Evolutionary conservation across 2,113 vertebrate genomes (phyloP).

Genomic region (Clarias magur): DNA sequence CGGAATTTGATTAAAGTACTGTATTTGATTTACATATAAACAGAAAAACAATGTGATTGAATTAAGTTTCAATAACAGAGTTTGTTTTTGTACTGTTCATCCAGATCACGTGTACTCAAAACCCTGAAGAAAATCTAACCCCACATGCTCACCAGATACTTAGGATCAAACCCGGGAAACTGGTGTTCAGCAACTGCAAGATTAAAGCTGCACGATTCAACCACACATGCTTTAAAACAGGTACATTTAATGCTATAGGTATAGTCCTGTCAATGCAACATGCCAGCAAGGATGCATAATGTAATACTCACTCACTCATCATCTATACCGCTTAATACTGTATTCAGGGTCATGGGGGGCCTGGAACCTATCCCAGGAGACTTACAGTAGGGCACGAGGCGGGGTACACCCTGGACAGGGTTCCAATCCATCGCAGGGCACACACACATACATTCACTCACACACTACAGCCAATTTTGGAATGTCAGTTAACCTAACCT

Average conservation of each 20-base stretch:
- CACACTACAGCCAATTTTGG: too few species aligned
- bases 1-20: too few species aligned
- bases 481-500: too few species aligned
- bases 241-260: background rate
- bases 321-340: too few species aligned
- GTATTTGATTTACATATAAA: background rate
- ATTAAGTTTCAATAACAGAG: background rate
- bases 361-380: too few species aligned
- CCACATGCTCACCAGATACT: background rate
- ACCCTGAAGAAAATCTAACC: background rate
- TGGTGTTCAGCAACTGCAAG: background rate
- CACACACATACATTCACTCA: too few species aligned
- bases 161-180: background rate
- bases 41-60: background rate
- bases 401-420: too few species aligned
- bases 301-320: too few species aligned
- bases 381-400: too few species aligned
- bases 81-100: background rate
- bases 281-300: background rate
- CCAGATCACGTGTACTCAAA: background rate
- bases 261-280: background rate
- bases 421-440: too few species aligned
- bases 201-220: background rate
- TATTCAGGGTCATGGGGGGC: too few species aligned
- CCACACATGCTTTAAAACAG: background rate